phyloP scores from a whole-genome alignment of 2,888 invertebrate genomes.

The Resseliella maxima region DNA sequence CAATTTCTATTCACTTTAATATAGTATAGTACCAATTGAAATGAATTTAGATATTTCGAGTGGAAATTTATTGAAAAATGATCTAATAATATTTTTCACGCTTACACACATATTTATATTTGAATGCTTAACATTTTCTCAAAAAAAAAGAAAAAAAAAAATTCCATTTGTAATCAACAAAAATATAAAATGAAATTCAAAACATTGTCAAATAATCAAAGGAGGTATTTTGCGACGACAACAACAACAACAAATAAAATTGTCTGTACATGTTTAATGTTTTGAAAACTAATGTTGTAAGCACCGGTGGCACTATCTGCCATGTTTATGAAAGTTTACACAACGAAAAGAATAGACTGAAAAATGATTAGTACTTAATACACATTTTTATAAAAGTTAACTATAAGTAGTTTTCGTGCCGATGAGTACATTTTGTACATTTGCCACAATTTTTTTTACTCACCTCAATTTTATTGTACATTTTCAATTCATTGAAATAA shows the following conservation, averaged over 20 bases:
- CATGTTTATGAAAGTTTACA: conserved; percentile 31
- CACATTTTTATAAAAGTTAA: background rate
- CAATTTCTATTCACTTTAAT: background rate
- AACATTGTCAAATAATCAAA: background rate
- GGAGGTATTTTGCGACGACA: too few species aligned
- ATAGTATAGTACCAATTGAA: background rate
- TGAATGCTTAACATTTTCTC: background rate
- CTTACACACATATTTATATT: background rate
- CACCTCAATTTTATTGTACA: too few species aligned
- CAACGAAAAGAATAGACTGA: background rate
- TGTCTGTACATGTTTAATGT: conserved; percentile 44
- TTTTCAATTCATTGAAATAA: too few species aligned
- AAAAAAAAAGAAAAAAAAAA: background rate
- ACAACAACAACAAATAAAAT: too few species aligned
- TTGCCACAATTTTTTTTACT: too few species aligned
- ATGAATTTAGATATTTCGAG: background rate
- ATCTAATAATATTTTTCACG: background rate
- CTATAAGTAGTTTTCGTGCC: background rate
- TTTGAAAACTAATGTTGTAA: conserved; percentile 45
- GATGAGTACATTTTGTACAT: background rate
- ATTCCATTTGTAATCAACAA: too few species aligned
- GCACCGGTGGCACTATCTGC: conserved; percentile 55
- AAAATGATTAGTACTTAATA: conserved; percentile 21
- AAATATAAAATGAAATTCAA: background rate
- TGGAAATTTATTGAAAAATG: background rate